A percentile compares a stretch with the other conserved stretches of the same genome.
Evolutionary conservation across 2,797 vertebrate species (phyloP).

Genomic region (Botia almorhae): DNA sequence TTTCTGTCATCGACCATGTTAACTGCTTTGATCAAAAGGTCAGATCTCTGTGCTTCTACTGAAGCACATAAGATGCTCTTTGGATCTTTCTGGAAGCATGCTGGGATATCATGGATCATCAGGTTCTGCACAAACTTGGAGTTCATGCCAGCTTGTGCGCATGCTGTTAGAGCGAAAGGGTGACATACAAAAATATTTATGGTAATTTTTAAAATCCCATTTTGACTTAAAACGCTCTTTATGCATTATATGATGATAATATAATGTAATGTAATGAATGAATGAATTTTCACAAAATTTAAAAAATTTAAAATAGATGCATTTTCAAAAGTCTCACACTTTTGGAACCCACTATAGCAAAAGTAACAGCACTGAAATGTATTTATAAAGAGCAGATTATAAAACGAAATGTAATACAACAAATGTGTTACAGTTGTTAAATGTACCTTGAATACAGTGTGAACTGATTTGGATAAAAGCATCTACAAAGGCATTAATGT

Average conservation of each 20-base stretch:
- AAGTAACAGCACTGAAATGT: no score
- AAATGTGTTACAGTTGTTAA: no score
- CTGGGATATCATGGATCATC: conserved; percentile 21
- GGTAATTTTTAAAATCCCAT: background rate
- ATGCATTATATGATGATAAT: background rate
- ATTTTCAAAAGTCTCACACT: background rate
- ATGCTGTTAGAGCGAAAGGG: conserved; percentile 4
- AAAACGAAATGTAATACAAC: no score
- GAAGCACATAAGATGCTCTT: background rate
- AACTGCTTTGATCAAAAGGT: background rate
- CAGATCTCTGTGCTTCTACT: background rate
- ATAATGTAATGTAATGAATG: no score
- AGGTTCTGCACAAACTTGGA: conserved; percentile 19
- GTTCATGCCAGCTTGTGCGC: conserved; percentile 3
- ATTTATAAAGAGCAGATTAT: no score
- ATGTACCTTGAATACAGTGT: no score
- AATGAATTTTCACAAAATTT: no score
- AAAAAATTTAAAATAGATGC: no score
- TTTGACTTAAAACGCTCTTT: background rate
- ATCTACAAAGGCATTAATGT: background rate
- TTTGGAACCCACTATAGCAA: no score
- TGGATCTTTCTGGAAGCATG: conserved; percentile 1
- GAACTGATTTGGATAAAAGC: no score
- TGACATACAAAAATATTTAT: background rate
- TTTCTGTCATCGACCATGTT: background rate